Evolutionary conservation across 2,797 vertebrate species (phyloP).

Genomic region (Linurgus olivaceus): DNA sequence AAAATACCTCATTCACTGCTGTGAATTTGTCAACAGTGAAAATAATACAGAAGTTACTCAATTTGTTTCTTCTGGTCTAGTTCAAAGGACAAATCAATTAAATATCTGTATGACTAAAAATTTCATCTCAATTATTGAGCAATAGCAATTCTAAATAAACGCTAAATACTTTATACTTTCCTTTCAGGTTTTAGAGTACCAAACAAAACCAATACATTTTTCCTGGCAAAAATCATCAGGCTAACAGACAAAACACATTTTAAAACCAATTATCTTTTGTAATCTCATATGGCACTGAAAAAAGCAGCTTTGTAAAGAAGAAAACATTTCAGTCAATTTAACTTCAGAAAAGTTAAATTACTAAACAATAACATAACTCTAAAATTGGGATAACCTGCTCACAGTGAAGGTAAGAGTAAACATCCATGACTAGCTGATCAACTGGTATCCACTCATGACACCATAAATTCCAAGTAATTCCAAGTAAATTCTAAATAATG

Average conservation of each 20-base stretch:
- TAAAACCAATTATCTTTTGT: background rate
- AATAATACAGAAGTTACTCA: background rate
- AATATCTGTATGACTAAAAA: background rate
- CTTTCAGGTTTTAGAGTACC: background rate
- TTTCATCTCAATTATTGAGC: background rate
- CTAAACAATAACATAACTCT: background rate
- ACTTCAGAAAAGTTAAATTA: background rate
- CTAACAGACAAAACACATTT: background rate
- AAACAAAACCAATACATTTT: background rate
- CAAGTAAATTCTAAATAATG: conserved; percentile 24
- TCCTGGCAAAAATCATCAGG: background rate
- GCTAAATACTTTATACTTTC: background rate
- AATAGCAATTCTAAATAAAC: background rate
- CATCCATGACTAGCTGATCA: background rate
- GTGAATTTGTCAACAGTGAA: background rate
- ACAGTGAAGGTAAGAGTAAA: conserved; percentile 22
- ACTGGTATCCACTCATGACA: background rate
- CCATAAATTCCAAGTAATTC: background rate
- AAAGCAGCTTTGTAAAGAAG: background rate
- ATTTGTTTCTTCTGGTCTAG: background rate
- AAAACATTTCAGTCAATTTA: background rate
- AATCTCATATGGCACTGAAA: background rate
- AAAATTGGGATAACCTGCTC: background rate
- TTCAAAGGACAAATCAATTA: background rate
- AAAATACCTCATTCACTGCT: background rate